Percentiles rank a stretch among this genome's conserved stretches.
phyloP scores from a whole-genome alignment of 2,888 invertebrate species.

The Aspidiotus rigidus region DNA sequence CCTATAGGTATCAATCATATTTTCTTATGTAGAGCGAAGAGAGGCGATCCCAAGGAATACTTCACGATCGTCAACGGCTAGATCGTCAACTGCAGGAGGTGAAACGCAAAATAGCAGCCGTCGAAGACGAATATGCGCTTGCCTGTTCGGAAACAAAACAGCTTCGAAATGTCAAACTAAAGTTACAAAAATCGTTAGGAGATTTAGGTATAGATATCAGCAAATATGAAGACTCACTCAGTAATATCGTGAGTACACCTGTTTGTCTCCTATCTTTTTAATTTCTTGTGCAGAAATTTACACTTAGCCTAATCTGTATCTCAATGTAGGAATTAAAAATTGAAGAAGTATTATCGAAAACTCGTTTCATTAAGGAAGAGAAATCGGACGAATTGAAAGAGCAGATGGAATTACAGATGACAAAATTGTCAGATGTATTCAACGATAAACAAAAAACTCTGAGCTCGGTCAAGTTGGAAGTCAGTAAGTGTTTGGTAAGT shows the following conservation, averaged over 20 bases:
- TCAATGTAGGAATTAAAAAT: not conserved
- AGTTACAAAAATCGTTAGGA: not conserved
- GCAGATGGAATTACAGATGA: not conserved
- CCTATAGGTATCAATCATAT: too few relatives aligned
- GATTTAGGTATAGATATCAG: not conserved
- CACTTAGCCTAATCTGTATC: not conserved
- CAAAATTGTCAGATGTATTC: not conserved
- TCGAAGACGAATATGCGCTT: not conserved
- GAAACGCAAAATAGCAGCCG: not conserved
- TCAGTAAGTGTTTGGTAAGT: not conserved
- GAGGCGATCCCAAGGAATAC: not conserved
- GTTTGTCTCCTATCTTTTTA: not conserved
- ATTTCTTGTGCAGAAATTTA: not conserved
- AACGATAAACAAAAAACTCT: constrained; percentile 10
- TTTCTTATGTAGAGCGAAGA: not conserved
- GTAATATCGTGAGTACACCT: not conserved
- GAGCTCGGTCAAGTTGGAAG: not conserved
- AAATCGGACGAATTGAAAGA: constrained; percentile 5
- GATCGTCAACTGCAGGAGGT: not conserved
- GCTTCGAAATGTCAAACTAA: not conserved
- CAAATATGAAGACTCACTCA: not conserved
- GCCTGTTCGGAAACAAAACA: not conserved
- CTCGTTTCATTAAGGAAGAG: constrained; percentile 9
- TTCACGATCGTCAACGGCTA: not conserved
- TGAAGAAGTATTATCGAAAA: not conserved